Evolutionary conservation across 2,888 invertebrate species (phyloP), one percentile per base, ranked within the genome.

Genomic region (Apodemia duryi): DNA sequence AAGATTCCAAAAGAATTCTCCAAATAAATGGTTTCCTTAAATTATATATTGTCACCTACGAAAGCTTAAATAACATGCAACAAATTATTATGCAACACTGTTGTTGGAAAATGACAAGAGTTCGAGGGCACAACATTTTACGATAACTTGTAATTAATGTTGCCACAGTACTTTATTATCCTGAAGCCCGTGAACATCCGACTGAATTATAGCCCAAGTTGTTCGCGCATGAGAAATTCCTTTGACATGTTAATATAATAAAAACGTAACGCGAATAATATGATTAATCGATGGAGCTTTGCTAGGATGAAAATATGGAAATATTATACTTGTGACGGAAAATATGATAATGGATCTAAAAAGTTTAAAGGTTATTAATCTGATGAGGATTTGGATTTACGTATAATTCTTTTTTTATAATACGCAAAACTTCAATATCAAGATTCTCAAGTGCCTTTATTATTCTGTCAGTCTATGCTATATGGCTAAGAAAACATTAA

Each of bases 91-190:
- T 54, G 57, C 57, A 57, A 57, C 57, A 35, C 13, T 57, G 57
- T 57, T 57, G 64, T 64, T 64, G 65, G 68, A 64, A 64, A 67
- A 79, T 77, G 80, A 78, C 61, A 61, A 21, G 65, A 62, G 57
- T 57, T 57, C 57, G 57, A 65, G 29, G 21, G 61, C 61, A 57
- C 62, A 54, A 65, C 62, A 63, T 80, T 83, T 85, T 83, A 84
- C 82, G 82, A 86, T 85, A 85, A 82, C 77, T 83, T 77, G 82
- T 86, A 84, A 86, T 87, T 85, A 86, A 86, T 83, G 86, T 84
- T 81, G 74, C 76, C 80, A 78, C 77, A 79, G 79, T 78, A 82
- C 83, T 86, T 83, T 84, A 85, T 84, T 84, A 82, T 84, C 73
- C 79, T 75, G 75, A 70, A 67, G 61, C 62, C 65, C 65, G 38